Percentiles rank a stretch among this genome's conserved stretches.
phyloP scores from a whole-genome alignment of 2,113 vertebrate genomes.

The Deroptyus accipitrinus region DNA sequence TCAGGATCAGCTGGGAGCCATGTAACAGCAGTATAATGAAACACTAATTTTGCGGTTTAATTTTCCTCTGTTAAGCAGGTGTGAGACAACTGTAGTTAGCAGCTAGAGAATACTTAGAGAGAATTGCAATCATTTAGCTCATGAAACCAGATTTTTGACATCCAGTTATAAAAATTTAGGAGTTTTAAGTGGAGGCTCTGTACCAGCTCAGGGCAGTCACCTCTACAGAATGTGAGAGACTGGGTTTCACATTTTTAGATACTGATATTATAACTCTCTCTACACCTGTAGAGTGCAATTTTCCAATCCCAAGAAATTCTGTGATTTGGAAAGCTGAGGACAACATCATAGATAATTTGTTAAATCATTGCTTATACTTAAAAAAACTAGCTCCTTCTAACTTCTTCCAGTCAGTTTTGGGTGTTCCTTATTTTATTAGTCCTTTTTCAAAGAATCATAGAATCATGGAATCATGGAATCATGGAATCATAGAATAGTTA shows the following conservation, averaged over 20 bases:
- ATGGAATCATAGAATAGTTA: too few relatives aligned
- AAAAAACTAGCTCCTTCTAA: neutral
- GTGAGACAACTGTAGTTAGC: neutral
- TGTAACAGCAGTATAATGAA: neutral
- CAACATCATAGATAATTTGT: neutral
- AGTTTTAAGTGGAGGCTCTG: neutral
- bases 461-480: neutral
- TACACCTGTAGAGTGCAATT: neutral
- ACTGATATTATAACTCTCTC: neutral
- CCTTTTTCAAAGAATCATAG: neutral
- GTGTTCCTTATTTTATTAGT: neutral
- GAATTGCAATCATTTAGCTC: neutral
- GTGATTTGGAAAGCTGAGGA: neutral
- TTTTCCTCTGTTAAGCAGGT: neutral
- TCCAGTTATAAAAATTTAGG: neutral
- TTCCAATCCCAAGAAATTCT: neutral
- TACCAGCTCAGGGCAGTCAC: constrained; percentile 5
- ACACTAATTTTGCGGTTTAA: neutral
- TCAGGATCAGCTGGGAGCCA: neutral
- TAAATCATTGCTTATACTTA: neutral
- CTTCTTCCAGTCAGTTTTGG: neutral
- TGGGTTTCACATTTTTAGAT: neutral
- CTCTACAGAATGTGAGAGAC: neutral
- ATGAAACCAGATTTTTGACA: constrained; percentile 39
- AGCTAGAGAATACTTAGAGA: neutral